phyloP scores from a whole-genome alignment of 2,113 vertebrate genomes.

The Melanostigma gelatinosum region DNA sequence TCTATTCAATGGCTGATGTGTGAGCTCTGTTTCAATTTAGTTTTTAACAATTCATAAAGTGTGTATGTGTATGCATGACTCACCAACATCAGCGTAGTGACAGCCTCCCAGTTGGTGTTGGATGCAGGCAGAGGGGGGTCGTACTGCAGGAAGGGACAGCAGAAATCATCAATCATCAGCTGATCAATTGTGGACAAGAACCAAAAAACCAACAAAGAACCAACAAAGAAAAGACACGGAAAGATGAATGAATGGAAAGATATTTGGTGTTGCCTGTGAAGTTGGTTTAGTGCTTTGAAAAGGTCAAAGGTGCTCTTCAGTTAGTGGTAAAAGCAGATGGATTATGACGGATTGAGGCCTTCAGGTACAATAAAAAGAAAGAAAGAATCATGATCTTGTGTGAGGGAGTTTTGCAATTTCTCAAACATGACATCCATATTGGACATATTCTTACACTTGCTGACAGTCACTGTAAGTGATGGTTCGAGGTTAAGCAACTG shows the following conservation, averaged over 20 bases:
- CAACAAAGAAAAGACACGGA: neutral
- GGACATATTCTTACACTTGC: neutral
- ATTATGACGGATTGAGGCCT: neutral
- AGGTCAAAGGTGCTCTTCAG: neutral
- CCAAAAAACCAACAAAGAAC: no score
- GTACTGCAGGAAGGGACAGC: conserved; percentile 39
- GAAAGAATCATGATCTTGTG: neutral
- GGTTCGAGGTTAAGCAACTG: neutral
- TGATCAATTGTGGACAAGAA: neutral
- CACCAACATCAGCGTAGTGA: conserved; percentile 62
- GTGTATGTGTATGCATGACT: conserved; percentile 31
- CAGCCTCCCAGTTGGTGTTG: conserved; percentile 71
- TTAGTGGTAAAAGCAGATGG: neutral
- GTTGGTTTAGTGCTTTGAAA: neutral
- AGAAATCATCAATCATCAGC: neutral
- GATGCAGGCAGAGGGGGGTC: conserved; percentile 57
- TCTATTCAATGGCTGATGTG: neutral
- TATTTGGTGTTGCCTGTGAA: neutral
- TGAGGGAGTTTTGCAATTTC: neutral
- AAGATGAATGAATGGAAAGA: neutral
- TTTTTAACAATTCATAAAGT: conserved; percentile 3
- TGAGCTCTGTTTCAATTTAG: neutral
- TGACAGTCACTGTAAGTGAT: conserved; percentile 1
- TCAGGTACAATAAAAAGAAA: neutral
- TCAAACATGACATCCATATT: neutral